Evolutionary conservation across 1,140 invertebrate genomes (phyloP).

Genomic region (Drosophila sp.): DNA sequence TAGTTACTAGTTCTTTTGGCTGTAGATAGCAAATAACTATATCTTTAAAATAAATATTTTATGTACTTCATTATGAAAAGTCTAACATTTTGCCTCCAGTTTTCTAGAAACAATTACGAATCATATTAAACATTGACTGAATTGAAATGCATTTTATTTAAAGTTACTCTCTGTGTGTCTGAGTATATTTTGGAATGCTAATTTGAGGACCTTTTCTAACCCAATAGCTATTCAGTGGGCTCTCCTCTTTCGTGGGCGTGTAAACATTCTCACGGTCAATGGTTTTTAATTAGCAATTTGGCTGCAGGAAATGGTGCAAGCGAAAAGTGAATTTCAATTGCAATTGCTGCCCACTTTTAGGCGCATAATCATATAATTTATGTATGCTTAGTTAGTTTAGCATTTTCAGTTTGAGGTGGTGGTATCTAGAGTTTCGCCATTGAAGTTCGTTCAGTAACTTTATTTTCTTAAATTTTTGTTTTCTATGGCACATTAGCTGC

Average conservation of each 20-base stretch:
- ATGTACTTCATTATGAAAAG: no score
- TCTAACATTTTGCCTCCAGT: no score
- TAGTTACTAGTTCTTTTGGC: no score
- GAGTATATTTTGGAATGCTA: not conserved
- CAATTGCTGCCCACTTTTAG: conserved; percentile 32
- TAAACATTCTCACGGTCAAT: conserved; percentile 60
- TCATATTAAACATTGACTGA: no score
- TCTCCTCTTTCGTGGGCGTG: conserved; percentile 19
- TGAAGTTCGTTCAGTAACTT: conserved; percentile 28
- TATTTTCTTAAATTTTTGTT: conserved; percentile 29
- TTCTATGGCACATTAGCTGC: conserved; percentile 56
- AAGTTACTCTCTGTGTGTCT: not conserved
- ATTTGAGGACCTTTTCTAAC: not conserved
- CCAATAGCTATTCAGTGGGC: not conserved
- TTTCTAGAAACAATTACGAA: no score
- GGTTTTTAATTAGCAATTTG: conserved; percentile 62
- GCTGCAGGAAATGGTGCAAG: conserved; percentile 52
- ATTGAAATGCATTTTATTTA: no score
- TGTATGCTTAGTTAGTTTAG: not conserved
- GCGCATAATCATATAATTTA: conserved; percentile 36
- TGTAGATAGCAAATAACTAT: no score
- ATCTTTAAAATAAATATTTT: no score
- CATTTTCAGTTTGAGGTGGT: not conserved
- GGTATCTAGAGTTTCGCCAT: conserved; percentile 3
- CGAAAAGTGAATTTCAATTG: conserved; percentile 50